Percentiles rank a stretch among this genome's conserved stretches.
phyloP scores from a whole-genome alignment of 2,797 vertebrate species.

The Propithecus perrieri region DNA sequence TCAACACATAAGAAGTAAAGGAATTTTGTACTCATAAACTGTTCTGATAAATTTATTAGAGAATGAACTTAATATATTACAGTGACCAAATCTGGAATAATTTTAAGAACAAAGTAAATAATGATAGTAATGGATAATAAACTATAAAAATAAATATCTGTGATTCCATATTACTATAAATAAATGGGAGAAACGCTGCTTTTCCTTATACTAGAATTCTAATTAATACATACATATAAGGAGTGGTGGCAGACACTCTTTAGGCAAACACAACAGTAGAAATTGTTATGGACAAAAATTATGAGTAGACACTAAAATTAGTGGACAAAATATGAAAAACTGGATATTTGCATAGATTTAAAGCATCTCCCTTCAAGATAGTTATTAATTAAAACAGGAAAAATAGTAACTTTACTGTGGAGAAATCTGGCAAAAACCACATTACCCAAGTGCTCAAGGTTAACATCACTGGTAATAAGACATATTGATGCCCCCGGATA shows the following conservation, averaged over 20 bases:
- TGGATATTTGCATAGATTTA: neutral
- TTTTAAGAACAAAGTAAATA: neutral
- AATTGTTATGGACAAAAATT: neutral
- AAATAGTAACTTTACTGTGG: neutral
- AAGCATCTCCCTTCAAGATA: neutral
- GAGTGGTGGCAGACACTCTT: neutral
- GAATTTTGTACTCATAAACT: neutral
- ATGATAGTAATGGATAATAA: too few species aligned
- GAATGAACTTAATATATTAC: neutral
- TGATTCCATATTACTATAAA: neutral
- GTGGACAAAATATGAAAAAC: neutral
- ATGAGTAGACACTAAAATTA: neutral
- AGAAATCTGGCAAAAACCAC: neutral
- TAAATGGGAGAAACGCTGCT: neutral
- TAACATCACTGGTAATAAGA: neutral
- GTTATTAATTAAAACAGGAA: neutral
- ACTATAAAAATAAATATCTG: neutral
- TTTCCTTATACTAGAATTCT: neutral
- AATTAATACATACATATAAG: neutral
- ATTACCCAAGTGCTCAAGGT: neutral
- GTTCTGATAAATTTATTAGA: neutral
- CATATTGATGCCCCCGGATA: neutral
- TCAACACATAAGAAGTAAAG: neutral
- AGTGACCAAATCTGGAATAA: neutral
- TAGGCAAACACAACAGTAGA: neutral